Evolutionary conservation across 2,113 vertebrate genomes (phyloP).

Genomic region (Onychorhynchus coronatus): DNA sequence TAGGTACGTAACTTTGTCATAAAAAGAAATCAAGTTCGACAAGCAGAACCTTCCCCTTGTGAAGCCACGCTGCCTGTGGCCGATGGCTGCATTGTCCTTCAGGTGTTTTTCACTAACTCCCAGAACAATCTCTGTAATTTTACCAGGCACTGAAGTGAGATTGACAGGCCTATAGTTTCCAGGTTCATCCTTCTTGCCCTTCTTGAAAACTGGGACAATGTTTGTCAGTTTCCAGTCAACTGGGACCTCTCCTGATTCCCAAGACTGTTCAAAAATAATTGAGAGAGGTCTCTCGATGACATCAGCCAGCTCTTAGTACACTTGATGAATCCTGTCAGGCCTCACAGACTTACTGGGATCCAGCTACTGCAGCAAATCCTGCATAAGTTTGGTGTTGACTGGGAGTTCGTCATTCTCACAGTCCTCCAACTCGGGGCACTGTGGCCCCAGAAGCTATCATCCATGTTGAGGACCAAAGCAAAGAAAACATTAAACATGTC

Average conservation of each 20-base stretch:
- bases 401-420: background rate
- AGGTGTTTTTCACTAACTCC: background rate
- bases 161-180: background rate
- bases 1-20: background rate
- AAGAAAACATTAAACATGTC: background rate
- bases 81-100: background rate
- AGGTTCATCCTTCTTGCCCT: background rate
- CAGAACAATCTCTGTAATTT: background rate
- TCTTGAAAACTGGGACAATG: background rate
- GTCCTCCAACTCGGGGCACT: background rate
- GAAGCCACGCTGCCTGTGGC: background rate
- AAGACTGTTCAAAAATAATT: background rate
- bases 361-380: background rate
- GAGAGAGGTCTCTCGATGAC: rapidly evolving
- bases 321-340: background rate
- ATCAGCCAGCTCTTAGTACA: background rate
- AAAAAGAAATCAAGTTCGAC: background rate
- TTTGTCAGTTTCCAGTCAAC: background rate
- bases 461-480: background rate
- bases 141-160: background rate
- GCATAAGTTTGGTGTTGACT: background rate
- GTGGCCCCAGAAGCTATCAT: background rate
- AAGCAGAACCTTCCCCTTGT: background rate
- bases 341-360: background rate
- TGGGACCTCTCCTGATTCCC: background rate